Percentiles rank a stretch among this genome's conserved stretches.
Evolutionary conservation across 2,113 vertebrate species (phyloP).

Genomic region (Lynx canadensis): DNA sequence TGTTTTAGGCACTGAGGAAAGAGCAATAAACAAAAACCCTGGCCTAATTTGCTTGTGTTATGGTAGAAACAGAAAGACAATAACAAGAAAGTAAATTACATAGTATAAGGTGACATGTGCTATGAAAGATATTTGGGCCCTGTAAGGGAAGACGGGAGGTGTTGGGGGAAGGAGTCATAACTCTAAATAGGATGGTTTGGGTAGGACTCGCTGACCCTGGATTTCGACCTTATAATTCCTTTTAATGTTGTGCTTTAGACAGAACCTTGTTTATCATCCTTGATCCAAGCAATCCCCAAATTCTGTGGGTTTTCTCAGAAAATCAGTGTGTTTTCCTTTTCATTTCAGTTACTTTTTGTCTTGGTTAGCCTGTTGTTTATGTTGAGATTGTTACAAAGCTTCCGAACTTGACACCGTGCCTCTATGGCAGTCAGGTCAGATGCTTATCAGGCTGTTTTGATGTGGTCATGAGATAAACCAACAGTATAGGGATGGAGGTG

Average conservation of each 20-base stretch:
- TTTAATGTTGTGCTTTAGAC: background rate
- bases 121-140: background rate
- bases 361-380: background rate
- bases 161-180: background rate
- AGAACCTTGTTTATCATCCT: background rate
- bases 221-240: background rate
- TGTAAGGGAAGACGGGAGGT: background rate
- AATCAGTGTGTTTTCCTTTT: background rate
- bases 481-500: background rate
- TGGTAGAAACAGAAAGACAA: background rate
- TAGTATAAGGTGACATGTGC: background rate
- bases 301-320: background rate
- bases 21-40: background rate
- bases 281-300: background rate
- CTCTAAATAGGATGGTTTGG: background rate
- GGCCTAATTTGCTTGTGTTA: background rate
- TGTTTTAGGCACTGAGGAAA: background rate
- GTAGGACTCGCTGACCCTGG: background rate
- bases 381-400: background rate
- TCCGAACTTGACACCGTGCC: background rate
- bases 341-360: background rate
- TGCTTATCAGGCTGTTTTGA: background rate
- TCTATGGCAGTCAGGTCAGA: background rate
- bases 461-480: background rate
- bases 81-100: background rate